Evolutionary conservation across 2,888 invertebrate species (phyloP).

Genomic region (Halocaridina rubra): DNA sequence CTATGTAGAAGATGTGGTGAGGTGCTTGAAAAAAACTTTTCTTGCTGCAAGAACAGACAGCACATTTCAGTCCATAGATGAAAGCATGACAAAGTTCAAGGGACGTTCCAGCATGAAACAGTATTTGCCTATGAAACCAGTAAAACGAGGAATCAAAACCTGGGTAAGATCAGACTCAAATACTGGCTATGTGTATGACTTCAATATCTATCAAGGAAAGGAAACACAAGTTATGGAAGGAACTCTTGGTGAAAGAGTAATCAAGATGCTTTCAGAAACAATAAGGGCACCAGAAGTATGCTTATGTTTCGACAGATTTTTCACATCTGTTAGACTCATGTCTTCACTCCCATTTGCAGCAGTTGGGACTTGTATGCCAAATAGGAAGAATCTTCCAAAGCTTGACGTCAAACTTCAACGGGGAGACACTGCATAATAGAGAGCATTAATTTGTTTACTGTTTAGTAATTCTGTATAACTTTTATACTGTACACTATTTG

Average conservation of each 20-base stretch:
- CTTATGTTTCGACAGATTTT: background rate
- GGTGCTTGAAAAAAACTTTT: background rate
- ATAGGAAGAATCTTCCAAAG: background rate
- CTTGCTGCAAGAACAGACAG: constrained; percentile 6
- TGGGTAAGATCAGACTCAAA: constrained; percentile 2
- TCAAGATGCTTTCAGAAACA: background rate
- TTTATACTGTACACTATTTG: too few species aligned
- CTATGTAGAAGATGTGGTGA: background rate
- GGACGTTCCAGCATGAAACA: constrained; percentile 16
- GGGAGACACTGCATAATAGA: too few species aligned
- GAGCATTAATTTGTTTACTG: too few species aligned
- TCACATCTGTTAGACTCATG: background rate
- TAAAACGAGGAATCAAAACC: constrained; percentile 1
- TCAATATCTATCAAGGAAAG: background rate
- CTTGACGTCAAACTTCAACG: background rate
- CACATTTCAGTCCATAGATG: background rate
- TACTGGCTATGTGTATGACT: background rate
- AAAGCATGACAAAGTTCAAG: background rate
- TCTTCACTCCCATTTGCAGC: background rate
- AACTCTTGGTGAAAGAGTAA: constrained; percentile 1
- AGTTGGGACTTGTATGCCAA: background rate
- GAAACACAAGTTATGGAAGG: background rate
- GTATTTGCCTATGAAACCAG: background rate
- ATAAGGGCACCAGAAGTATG: constrained; percentile 6
- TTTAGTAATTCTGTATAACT: too few species aligned